Conservation (phyloP, 2,888 invertebrate genomes). For the Agelastica alni region DNA sequence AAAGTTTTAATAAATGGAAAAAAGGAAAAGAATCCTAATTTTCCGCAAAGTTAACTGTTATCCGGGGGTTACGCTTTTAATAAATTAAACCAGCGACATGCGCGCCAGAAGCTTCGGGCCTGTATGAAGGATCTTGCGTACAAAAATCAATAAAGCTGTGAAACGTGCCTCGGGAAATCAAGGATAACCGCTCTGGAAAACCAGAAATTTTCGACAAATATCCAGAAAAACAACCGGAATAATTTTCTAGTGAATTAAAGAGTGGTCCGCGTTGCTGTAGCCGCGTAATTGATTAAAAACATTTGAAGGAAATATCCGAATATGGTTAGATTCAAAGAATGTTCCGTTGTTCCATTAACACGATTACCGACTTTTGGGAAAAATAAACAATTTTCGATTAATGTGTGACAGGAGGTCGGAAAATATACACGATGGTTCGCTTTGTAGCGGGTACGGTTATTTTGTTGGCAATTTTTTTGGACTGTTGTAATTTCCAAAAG, state of each 20-base stretch:
- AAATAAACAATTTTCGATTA: constrained; percentile 16
- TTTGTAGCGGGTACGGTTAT: constrained; percentile 3
- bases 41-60: constrained; percentile 25
- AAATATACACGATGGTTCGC: constrained; percentile 15
- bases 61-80: constrained; percentile 29
- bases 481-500: constrained; percentile 58
- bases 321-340: constrained; percentile 6
- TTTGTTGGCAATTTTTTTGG: constrained; percentile 25
- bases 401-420: constrained; percentile 12
- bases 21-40: neutral
- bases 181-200: constrained; percentile 21
- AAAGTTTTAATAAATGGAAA: neutral
- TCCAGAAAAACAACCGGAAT: neutral
- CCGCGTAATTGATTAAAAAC: neutral
- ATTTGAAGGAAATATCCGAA: neutral
- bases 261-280: neutral
- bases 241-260: constrained; percentile 8
- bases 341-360: constrained; percentile 8
- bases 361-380: constrained; percentile 15
- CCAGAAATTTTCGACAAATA: neutral
- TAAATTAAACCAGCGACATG: constrained; percentile 32
- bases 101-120: constrained; percentile 20
- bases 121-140: constrained; percentile 16
- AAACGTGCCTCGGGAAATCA: constrained; percentile 31
- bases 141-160: constrained; percentile 35